Conservation (phyloP, 2,113 vertebrate species). For the Oncorhynchus mykiss region DNA sequence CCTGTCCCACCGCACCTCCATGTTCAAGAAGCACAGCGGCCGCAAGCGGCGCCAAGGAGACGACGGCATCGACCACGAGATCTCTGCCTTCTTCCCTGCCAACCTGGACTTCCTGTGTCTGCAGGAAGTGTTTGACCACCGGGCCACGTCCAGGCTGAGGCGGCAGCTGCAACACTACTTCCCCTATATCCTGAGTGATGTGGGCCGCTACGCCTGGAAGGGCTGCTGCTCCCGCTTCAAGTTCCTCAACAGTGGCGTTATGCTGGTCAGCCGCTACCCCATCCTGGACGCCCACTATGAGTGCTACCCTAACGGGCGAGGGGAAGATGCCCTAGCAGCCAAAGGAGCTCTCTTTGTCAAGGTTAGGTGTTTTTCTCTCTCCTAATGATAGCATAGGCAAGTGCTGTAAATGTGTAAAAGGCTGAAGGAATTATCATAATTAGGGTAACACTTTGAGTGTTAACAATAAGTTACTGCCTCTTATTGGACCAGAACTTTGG, state of each 20-base stretch:
- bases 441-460: too few relatives aligned
- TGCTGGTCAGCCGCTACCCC: constrained; percentile 97
- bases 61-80: constrained; percentile 92
- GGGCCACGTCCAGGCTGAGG: constrained; percentile 86
- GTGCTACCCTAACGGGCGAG: constrained; percentile 93
- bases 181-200: constrained; percentile 91
- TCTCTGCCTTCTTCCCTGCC: constrained; percentile 98
- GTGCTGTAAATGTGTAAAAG: background rate
- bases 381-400: background rate
- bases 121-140: constrained; percentile 98
- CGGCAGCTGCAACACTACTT: constrained; percentile 93
- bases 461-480: too few relatives aligned
- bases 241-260: constrained; percentile 94
- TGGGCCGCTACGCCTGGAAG: constrained; percentile 90
- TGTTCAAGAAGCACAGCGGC: constrained; percentile 85
- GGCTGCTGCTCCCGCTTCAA: constrained; percentile 94
- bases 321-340: constrained; percentile 86
- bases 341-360: constrained; percentile 97
- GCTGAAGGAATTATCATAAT: background rate
- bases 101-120: constrained; percentile 98
- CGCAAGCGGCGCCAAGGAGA: constrained; percentile 90
- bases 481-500: background rate
- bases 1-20: constrained; percentile 88
- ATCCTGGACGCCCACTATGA: constrained; percentile 92
- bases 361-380: constrained; percentile 72